Evolutionary conservation across 2,113 vertebrate genomes (phyloP).

Genomic region (Megaptera novaeangliae): DNA sequence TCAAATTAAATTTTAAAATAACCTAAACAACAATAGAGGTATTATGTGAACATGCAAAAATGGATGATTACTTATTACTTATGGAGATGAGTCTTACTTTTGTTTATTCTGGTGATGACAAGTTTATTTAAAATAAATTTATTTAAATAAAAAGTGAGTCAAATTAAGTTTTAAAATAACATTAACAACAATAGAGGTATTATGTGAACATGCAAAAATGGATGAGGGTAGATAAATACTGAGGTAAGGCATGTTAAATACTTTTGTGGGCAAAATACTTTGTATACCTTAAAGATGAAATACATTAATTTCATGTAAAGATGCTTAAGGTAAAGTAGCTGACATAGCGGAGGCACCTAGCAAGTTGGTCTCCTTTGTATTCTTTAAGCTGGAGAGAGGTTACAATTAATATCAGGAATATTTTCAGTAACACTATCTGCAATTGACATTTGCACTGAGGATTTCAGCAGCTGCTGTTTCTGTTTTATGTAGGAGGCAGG

Average conservation of each 20-base stretch:
- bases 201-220: neutral
- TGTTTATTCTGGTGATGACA: neutral
- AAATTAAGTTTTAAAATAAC: neutral
- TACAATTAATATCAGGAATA: constrained; percentile 49
- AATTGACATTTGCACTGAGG: constrained; percentile 47
- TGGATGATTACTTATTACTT: neutral
- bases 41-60: neutral
- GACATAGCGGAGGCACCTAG: too few species aligned
- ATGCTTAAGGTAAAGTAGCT: neutral
- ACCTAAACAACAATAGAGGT: neutral
- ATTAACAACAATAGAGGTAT: neutral
- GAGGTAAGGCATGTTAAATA: neutral
- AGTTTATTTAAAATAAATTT: neutral
- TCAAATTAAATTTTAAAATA: neutral
- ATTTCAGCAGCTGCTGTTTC: constrained; percentile 54
- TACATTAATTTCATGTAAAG: neutral
- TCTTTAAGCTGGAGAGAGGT: constrained; percentile 7
- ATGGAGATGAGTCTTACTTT: neutral
- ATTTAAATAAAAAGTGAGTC: neutral
- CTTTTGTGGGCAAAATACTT: neutral
- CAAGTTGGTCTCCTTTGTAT: neutral
- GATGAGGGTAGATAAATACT: neutral
- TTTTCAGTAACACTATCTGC: constrained; percentile 48
- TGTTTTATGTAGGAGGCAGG: constrained; percentile 36
- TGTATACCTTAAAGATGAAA: neutral